Base-by-base conservation (phyloP, 2,113 vertebrate species). In the Chaenocephalus aceratus region DNA sequence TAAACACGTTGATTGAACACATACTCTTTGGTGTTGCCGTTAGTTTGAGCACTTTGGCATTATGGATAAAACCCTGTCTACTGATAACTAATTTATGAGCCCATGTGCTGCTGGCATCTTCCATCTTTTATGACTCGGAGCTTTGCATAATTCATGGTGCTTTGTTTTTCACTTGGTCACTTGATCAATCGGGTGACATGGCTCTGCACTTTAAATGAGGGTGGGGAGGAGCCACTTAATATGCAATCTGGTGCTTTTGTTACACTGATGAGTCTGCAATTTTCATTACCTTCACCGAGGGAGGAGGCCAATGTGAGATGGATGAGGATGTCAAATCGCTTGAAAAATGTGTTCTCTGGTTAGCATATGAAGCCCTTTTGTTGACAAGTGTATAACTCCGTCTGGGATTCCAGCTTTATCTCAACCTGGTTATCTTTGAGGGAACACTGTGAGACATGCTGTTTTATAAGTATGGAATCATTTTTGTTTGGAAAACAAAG, bases 151-250 rank as follows among this genome's bases (percentile, higher is more conserved):
- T 89, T 85, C 72, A 86, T 66, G 3, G 53, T 14, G 44, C 53
- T 8, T 86, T 82, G 78, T 84, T 83, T 87, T 71, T 89, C 21
- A 83, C 80, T 72, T 26, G 52, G 65, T 79, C 77, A 74, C 62
- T 74, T 69, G 73, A 82, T 88, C 65, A 85, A 72, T 79, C 13
- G 18, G 54, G 69, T 74, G 80, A 76, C 67, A 61, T 45, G 52
- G 41, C 51, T 59, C 15, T 41, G 49, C 75, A 62, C 61, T 57
- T 48, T 67, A 62, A 75, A 77, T 59, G 34, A 30, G 49, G 57
- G 62, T 10, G 6, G 53, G 75, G 75, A 72, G 75, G 69, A 72
- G 75, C 63, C 44, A 10, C 23, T 79, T 1, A 44, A 68, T 62
- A 75, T 73, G 64, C 49, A 73, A 79, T 84, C 48, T 12, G 30